Conservation (phyloP, 1,140 invertebrate species). For the Marisa cornuarietis region DNA sequence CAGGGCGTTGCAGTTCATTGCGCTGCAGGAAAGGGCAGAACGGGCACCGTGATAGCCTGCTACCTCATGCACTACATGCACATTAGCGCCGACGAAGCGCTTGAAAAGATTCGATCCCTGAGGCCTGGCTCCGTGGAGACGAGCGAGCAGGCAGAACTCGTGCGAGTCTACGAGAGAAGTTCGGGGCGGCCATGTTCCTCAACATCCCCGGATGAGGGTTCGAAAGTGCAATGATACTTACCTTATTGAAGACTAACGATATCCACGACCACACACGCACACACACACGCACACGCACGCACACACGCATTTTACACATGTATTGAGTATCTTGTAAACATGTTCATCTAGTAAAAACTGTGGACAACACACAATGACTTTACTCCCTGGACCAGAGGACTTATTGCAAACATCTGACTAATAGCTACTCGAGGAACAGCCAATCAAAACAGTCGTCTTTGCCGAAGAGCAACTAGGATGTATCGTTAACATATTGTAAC, state of each 20-base stretch:
- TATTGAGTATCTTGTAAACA: too few species aligned
- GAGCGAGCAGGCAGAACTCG: constrained; percentile 73
- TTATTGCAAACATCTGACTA: too few species aligned
- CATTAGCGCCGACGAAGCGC: constrained; percentile 72
- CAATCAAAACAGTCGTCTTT: too few species aligned
- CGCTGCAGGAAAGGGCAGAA: constrained; percentile 74
- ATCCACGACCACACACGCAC: constrained; percentile 2
- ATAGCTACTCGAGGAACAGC: too few species aligned
- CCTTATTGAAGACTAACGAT: neutral
- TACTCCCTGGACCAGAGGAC: too few species aligned
- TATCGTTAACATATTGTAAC: too few species aligned
- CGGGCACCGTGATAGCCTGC: constrained; percentile 77
- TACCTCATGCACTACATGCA: constrained; percentile 74
- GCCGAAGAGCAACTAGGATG: too few species aligned
- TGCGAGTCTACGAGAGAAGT: constrained; percentile 69
- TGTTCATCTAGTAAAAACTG: too few species aligned
- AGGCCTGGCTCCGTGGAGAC: constrained; percentile 78
- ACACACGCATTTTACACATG: neutral
- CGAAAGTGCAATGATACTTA: neutral
- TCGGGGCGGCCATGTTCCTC: neutral
- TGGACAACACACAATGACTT: too few species aligned
- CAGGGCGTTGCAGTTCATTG: constrained; percentile 78
- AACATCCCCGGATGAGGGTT: neutral
- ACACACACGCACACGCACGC: neutral
- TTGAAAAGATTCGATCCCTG: constrained; percentile 71